Conservation (phyloP, 2,888 invertebrate genomes). For the Anarsia innoxiella region DNA sequence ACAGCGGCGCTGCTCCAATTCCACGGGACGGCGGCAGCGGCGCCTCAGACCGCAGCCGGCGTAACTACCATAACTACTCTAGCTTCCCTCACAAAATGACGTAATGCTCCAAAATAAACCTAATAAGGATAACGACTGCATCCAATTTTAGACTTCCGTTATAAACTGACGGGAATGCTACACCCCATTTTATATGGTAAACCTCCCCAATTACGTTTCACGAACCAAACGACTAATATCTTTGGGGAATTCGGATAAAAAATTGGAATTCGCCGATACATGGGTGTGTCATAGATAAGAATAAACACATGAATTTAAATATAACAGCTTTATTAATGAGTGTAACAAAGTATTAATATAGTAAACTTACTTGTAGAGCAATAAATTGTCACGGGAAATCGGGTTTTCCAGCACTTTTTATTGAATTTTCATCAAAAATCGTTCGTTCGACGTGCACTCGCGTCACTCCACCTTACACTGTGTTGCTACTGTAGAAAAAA, state of each 20-base stretch:
- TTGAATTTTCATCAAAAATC: slow-evolving; percentile 37
- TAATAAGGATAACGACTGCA: slow-evolving; percentile 51
- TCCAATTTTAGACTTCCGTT: slow-evolving; percentile 37
- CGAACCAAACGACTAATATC: slow-evolving; percentile 18
- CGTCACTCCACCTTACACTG: slow-evolving; percentile 39
- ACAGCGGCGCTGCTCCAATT: slow-evolving; percentile 12
- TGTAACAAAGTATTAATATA: not conserved
- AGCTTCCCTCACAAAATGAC: slow-evolving; percentile 51
- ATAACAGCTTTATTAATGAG: not conserved
- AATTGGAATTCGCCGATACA: slow-evolving; percentile 42
- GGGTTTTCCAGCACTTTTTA: slow-evolving; percentile 30
- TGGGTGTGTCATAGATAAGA: slow-evolving; percentile 62
- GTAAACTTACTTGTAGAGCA: slow-evolving; percentile 34
- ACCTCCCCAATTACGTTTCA: not conserved
- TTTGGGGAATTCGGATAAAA: slow-evolving; percentile 25
- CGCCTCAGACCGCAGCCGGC: slow-evolving; percentile 27
- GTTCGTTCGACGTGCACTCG: slow-evolving; percentile 55
- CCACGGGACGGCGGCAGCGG: slow-evolving; percentile 27
- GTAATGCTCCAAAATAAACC: slow-evolving; percentile 74
- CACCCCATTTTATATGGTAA: too few relatives aligned
- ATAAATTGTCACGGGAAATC: slow-evolving; percentile 23
- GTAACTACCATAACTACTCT: slow-evolving; percentile 22
- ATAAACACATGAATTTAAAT: slow-evolving; percentile 14
- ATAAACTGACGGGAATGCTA: slow-evolving; percentile 18
- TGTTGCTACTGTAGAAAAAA: slow-evolving; percentile 27